Conservation (phyloP, 2,888 invertebrate genomes). For the Gryllus longicercus region DNA sequence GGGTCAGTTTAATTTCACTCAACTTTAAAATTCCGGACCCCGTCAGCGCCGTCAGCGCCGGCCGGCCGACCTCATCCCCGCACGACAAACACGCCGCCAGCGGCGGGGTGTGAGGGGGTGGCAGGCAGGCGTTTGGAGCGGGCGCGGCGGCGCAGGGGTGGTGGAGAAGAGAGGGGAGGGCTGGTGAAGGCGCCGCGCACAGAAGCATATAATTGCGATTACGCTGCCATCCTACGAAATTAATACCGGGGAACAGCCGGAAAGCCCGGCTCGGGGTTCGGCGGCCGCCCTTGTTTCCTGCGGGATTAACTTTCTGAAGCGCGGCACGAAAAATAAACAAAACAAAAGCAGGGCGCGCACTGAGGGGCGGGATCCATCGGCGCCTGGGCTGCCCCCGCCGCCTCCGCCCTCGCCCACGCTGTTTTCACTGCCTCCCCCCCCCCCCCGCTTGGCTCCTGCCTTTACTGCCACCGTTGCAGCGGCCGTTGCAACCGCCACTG, state of each 20-base stretch:
- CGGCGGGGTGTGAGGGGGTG: too few species aligned
- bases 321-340: slow-evolving; percentile 10
- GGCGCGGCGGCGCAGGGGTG: too few species aligned
- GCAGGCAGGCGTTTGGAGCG: too few species aligned
- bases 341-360: background rate
- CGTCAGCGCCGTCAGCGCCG: background rate
- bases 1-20: slow-evolving; percentile 10
- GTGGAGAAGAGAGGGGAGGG: too few species aligned
- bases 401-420: too few species aligned
- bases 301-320: slow-evolving; percentile 10
- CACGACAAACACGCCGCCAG: background rate
- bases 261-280: background rate
- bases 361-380: background rate
- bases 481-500: too few species aligned
- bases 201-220: slow-evolving; percentile 17
- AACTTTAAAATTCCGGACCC: background rate
- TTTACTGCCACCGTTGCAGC: too few species aligned
- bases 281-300: slow-evolving; percentile 4
- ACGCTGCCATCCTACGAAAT: slow-evolving; percentile 9
- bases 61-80: background rate
- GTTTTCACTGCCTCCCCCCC: too few species aligned
- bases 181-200: background rate
- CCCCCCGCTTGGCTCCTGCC: too few species aligned
- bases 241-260: background rate
- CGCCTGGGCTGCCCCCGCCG: background rate